phyloP scores from a whole-genome alignment of 2,113 vertebrate genomes.

The Dipodomys merriami region DNA sequence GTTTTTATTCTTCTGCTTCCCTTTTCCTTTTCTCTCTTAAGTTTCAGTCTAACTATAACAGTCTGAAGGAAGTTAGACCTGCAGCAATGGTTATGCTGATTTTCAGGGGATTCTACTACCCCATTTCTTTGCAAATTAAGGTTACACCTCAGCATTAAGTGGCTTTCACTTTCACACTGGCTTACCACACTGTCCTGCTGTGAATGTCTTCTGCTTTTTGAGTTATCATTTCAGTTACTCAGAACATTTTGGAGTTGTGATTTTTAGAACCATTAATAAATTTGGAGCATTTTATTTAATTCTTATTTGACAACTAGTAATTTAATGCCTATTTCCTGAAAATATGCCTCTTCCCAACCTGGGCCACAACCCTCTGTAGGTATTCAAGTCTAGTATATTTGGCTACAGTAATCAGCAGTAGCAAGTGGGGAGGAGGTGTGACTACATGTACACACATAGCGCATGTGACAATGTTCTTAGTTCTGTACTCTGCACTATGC shows the following conservation, averaged over 20 bases:
- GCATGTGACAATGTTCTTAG: background rate
- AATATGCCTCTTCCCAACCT: background rate
- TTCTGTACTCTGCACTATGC: background rate
- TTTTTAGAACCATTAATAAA: background rate
- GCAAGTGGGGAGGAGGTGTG: background rate
- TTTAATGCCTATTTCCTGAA: background rate
- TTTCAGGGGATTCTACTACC: background rate
- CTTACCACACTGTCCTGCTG: background rate
- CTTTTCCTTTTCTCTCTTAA: background rate
- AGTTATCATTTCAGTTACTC: background rate
- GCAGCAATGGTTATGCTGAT: background rate
- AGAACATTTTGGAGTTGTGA: conserved; percentile 13
- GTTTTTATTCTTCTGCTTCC: background rate
- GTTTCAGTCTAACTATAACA: background rate
- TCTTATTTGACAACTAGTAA: conserved; percentile 28
- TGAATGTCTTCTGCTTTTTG: background rate
- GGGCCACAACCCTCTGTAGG: background rate
- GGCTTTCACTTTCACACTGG: too few relatives aligned
- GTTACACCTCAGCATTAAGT: background rate
- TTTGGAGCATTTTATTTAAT: background rate
- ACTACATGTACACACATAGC: background rate
- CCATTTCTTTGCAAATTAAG: background rate
- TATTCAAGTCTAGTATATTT: background rate
- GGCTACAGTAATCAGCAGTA: background rate
- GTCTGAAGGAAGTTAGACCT: background rate